Base-by-base conservation (phyloP, 1,140 invertebrate genomes). In the Aethina tumida region DNA sequence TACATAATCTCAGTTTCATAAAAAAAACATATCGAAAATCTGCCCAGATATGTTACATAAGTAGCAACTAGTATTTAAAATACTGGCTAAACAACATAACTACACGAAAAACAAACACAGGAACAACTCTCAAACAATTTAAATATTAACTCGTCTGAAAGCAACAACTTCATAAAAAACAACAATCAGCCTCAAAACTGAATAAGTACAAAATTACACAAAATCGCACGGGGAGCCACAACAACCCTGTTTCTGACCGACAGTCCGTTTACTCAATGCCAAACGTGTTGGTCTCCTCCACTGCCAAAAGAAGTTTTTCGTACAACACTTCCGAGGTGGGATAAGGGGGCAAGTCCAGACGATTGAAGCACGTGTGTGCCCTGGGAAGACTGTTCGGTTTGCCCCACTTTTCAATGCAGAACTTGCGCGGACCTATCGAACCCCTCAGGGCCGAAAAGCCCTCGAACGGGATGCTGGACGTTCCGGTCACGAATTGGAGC, bases 371-470 rank as follows among this genome's bases (percentile, higher is more conserved):
- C 1, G 94, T 97, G 61, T 98, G 94, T 4, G 93, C 91, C 47
- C 93, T 79, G 2, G 93, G 94, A 47, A 97, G 71, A 58, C 90
- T 93, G 52, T 91, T 88, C 14, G 88, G 81, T 55, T 89, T 87
- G 32, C 94, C 94, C 93, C 93, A 97, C 61, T 95, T 95, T 65
- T 98, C 95, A 52, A 98, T 94, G 62, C 93, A 97, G 67, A 97
- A 98, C 51, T 93, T 91, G 8, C 93, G 71, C 7, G 91, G 91
- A 2, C 95, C 94, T 38, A 92, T 96, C 0, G 89, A 94, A 7
- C 95, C 94, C 21, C 94, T 70, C 16, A 98, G 66, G 7, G 92
- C 91, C 0, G 91, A 75, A 67, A 98, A 98, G 5, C 94, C 95
- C 63, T 98, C 94, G 60, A 92, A 97, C 0, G 95, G 95, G 49